Conservation (phyloP, 2,888 invertebrate genomes). For the Lycocerus yunnanus region DNA sequence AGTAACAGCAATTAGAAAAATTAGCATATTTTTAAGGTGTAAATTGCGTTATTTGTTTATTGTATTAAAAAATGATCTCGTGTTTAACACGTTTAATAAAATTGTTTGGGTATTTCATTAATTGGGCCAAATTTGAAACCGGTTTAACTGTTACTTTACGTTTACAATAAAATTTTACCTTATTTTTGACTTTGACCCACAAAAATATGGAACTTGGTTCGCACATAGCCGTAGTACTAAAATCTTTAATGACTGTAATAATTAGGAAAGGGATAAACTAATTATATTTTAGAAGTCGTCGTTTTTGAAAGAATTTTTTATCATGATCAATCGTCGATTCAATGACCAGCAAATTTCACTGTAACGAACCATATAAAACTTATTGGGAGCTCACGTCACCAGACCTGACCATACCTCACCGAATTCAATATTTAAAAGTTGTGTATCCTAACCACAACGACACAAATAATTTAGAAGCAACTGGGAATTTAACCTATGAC, state of each 20-base stretch:
- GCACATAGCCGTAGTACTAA: not conserved
- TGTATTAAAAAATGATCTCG: not conserved
- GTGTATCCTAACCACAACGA: no score
- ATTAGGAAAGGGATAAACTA: not conserved
- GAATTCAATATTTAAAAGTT: no score
- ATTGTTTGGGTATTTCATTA: not conserved
- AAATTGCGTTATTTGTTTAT: not conserved
- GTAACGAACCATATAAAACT: not conserved
- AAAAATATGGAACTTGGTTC: not conserved
- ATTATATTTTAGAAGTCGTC: not conserved
- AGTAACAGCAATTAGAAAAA: not conserved
- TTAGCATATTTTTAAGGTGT: not conserved
- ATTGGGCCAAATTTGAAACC: slow-evolving; percentile 3
- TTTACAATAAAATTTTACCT: not conserved
- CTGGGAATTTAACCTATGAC: no score
- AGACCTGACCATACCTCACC: no score
- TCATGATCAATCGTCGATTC: not conserved
- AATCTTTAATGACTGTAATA: no score
- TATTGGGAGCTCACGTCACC: not conserved
- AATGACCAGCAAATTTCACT: not conserved
- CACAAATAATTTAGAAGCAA: no score
- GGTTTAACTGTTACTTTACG: slow-evolving; percentile 1
- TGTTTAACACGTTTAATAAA: not conserved
- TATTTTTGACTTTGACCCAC: not conserved
- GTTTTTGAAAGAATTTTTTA: no score